A percentile compares a stretch with the other conserved stretches of the same genome.
Evolutionary conservation across 92 coral and sea anemone species (phyloP).

Genomic region (Palythoa heliodiscus): DNA sequence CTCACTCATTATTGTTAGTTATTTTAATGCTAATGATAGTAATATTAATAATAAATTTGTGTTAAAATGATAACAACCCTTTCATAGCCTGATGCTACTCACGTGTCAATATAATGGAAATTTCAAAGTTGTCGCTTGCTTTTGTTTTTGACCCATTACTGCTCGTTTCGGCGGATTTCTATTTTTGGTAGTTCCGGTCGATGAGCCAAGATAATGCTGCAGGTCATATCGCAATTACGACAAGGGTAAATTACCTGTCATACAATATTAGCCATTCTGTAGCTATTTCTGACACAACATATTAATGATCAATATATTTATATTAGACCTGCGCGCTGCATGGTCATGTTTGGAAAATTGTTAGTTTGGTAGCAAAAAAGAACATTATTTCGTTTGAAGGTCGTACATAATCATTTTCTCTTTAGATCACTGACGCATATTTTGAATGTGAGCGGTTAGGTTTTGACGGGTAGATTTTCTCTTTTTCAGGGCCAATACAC

Average conservation of each 20-base stretch:
- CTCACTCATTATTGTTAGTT: background rate
- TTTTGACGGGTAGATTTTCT: background rate
- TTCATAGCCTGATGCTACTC: background rate
- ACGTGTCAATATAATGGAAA: background rate
- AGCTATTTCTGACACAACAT: constrained; percentile 29
- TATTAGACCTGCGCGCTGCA: constrained; percentile 28
- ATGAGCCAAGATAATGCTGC: constrained; percentile 18
- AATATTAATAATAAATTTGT: background rate
- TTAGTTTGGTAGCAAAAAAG: background rate
- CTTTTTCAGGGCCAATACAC: constrained; percentile 36
- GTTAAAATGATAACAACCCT: background rate
- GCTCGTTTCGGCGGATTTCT: background rate
- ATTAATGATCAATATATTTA: constrained; percentile 25
- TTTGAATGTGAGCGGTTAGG: background rate
- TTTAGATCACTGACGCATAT: background rate
- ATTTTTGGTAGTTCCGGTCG: constrained; percentile 32
- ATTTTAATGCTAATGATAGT: background rate
- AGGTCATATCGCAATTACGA: constrained; percentile 18
- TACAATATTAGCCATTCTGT: constrained; percentile 8
- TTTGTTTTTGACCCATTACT: background rate
- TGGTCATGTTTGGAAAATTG: constrained; percentile 38
- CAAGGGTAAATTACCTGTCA: constrained; percentile 31
- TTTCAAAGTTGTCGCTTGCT: constrained; percentile 24
- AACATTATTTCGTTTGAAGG: background rate
- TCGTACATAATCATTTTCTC: background rate